These are phyloP conservation scores for Fragum sueziense DNA, from an alignment of 2,888 invertebrate species.

Conservation along the genomic window DNA sequence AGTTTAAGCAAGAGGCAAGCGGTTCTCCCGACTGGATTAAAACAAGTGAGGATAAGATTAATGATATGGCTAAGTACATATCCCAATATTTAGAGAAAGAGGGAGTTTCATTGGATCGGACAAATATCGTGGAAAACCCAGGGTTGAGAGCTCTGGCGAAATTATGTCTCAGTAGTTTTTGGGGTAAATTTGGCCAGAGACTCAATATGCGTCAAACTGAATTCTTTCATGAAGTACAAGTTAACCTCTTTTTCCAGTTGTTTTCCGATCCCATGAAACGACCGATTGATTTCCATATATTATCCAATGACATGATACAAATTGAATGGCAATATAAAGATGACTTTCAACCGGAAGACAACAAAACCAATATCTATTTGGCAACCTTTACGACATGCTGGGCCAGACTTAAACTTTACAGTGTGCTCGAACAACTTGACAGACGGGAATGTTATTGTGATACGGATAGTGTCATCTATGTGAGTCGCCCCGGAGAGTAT, in stretches of 20 bases:
- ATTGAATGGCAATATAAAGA: constrained; percentile 46
- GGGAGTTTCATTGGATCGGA: constrained; percentile 32
- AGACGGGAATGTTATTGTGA: constrained; percentile 40
- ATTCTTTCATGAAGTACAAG: constrained; percentile 35
- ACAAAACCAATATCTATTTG: constrained; percentile 42
- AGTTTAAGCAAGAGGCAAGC: constrained; percentile 50
- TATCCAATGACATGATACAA: constrained; percentile 35
- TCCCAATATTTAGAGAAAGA: constrained; percentile 33
- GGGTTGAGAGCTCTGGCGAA: constrained; percentile 46
- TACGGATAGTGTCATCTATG: constrained; percentile 78
- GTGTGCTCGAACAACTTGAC: constrained; percentile 37
- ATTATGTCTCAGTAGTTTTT: constrained; percentile 41
- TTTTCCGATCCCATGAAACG: constrained; percentile 35
- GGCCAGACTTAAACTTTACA: constrained; percentile 50
- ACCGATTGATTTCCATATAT: constrained; percentile 32
- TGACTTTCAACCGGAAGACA: constrained; percentile 37
- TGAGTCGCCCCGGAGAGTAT: constrained; percentile 31
- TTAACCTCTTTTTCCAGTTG: constrained; percentile 35
- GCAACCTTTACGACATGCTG: constrained; percentile 50
- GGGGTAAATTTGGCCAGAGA: constrained; percentile 46
- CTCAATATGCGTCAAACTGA: constrained; percentile 40
- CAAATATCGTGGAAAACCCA: constrained; percentile 35
- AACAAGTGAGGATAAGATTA: no score
- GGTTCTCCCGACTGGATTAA: constrained; percentile 54
- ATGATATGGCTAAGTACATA: constrained; percentile 39